Evolutionary conservation across 2,113 vertebrate species (phyloP).

Genomic region (Glaucomys volans): DNA sequence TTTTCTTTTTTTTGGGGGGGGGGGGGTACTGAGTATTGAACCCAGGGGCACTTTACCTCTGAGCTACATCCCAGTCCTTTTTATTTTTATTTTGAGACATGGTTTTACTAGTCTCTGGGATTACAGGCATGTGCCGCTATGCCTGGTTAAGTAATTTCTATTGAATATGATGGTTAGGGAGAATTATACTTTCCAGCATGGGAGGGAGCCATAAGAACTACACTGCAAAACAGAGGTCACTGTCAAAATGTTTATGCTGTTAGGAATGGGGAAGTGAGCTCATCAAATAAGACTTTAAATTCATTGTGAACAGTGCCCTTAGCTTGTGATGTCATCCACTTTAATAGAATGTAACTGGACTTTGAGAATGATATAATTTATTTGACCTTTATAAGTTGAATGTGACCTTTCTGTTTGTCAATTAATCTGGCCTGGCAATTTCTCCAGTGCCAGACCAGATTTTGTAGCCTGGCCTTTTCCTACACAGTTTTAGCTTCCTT

Average conservation of each 20-base stretch:
- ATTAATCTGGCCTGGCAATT: conserved; percentile 66
- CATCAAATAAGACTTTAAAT: not conserved
- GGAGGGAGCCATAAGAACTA: not conserved
- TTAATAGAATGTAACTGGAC: not conserved
- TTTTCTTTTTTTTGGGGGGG: no score
- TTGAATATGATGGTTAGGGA: not conserved
- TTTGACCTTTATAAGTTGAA: conserved; percentile 35
- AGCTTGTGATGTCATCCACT: not conserved
- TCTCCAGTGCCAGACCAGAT: conserved; percentile 10
- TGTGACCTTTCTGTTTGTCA: conserved; percentile 26
- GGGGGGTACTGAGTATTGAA: no score
- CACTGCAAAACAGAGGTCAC: not conserved
- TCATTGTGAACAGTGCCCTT: not conserved
- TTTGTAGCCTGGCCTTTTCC: conserved; percentile 56
- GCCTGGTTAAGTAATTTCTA: not conserved
- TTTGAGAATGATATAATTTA: conserved; percentile 43
- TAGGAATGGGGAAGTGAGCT: not conserved
- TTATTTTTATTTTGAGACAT: no score
- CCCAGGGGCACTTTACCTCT: no score
- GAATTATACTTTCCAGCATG: not conserved
- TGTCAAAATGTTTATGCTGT: not conserved
- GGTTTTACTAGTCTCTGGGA: no score
- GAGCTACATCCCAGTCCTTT: no score
- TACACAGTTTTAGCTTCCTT: conserved; percentile 50
- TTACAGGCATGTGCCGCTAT: no score